Evolutionary conservation across 2,113 vertebrate genomes (phyloP).

Genomic region (Equus quagga): DNA sequence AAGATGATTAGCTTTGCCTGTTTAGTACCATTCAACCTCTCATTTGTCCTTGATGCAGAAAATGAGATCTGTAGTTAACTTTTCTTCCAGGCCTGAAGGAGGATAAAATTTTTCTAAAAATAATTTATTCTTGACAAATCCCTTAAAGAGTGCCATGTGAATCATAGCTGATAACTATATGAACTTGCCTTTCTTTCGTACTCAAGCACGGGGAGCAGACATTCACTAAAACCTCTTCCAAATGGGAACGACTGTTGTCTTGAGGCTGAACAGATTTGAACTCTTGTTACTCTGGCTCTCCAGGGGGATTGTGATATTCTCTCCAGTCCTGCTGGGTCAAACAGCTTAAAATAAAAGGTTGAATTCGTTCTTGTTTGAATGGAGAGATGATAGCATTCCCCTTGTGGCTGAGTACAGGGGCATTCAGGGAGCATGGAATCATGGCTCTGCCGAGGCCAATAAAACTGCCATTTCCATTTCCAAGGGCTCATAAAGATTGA

Average conservation of each 20-base stretch:
- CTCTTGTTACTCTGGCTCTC: slow-evolving; percentile 60
- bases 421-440: slow-evolving; percentile 60
- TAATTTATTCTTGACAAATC: slow-evolving; percentile 48
- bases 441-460: slow-evolving; percentile 74
- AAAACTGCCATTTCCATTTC: slow-evolving; percentile 68
- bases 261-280: slow-evolving; percentile 62
- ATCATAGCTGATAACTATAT: slow-evolving; percentile 35
- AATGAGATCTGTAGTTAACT: slow-evolving; percentile 17
- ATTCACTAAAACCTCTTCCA: slow-evolving; percentile 44
- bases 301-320: slow-evolving; percentile 8
- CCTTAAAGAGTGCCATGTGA: background rate
- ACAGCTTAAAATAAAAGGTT: slow-evolving; percentile 73
- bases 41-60: slow-evolving; percentile 33
- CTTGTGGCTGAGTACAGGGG: background rate
- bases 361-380: slow-evolving; percentile 65
- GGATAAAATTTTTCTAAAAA: slow-evolving; percentile 32
- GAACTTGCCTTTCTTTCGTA: background rate
- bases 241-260: slow-evolving; percentile 45
- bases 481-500: slow-evolving; percentile 68
- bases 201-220: background rate
- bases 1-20: slow-evolving; percentile 15
- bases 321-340: slow-evolving; percentile 54
- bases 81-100: slow-evolving; percentile 30
- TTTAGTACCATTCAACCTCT: slow-evolving; percentile 4
- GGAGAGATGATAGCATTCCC: slow-evolving; percentile 59